Conservation (phyloP, 2,113 vertebrate genomes). For the Tragelaphus scriptus region DNA sequence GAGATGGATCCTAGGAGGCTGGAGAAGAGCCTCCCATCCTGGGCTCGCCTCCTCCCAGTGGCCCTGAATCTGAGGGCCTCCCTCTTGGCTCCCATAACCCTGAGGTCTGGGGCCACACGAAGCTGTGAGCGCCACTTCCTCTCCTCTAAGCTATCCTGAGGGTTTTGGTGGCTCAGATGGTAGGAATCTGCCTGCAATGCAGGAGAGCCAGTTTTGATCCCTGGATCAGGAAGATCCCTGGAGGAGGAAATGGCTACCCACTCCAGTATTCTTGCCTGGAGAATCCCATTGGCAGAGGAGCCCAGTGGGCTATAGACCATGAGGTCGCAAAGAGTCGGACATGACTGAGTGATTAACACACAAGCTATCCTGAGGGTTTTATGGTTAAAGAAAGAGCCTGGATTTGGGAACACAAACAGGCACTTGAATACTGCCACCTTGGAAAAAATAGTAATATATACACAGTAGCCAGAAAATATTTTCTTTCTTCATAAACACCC, state of each 20-base stretch:
- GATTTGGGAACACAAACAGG: background rate
- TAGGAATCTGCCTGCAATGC: background rate
- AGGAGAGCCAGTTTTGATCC: background rate
- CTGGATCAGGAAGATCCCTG: background rate
- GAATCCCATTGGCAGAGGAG: background rate
- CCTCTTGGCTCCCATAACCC: background rate
- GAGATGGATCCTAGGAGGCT: background rate
- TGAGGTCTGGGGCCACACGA: background rate
- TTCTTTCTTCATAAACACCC: accelerated
- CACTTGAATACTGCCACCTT: background rate
- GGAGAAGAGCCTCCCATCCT: background rate
- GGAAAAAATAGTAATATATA: background rate
- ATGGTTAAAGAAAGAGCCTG: background rate
- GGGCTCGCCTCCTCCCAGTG: background rate
- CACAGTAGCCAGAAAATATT: background rate
- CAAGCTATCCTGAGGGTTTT: background rate
- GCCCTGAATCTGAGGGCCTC: no score
- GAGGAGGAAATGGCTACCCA: background rate
- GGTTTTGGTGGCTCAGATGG: background rate
- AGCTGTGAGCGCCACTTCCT: background rate
- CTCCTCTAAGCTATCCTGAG: background rate
- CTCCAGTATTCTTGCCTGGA: background rate
- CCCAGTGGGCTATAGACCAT: background rate
- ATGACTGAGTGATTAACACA: background rate
- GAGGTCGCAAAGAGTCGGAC: background rate